Conservation (phyloP, 2,888 invertebrate species). For the Blastobasis adustella region DNA sequence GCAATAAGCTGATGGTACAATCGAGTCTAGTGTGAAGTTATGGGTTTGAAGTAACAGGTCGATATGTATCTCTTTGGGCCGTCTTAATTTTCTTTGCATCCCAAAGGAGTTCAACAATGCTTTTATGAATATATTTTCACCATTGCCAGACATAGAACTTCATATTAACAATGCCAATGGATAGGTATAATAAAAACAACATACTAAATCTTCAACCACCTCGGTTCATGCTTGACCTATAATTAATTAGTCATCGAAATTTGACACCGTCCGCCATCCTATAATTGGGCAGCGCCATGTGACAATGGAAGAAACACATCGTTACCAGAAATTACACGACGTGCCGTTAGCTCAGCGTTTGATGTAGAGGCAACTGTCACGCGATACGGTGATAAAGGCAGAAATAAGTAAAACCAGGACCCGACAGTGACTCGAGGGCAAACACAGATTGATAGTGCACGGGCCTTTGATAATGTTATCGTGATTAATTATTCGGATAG, state of each 20-base stretch:
- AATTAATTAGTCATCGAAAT: constrained; percentile 18
- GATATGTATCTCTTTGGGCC: constrained; percentile 28
- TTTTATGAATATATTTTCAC: not conserved
- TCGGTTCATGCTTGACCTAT: not conserved
- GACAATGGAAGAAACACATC: constrained; percentile 65
- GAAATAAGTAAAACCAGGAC: constrained; percentile 31
- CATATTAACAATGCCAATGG: not conserved
- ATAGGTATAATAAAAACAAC: not conserved
- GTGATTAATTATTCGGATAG: constrained; percentile 12
- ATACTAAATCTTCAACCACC: not conserved
- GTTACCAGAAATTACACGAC: constrained; percentile 68
- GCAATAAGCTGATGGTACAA: constrained; percentile 68
- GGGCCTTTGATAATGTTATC: constrained; percentile 15
- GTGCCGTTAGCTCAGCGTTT: constrained; percentile 52
- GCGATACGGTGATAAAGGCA: constrained; percentile 58
- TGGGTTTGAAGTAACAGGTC: constrained; percentile 39
- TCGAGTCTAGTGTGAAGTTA: constrained; percentile 53
- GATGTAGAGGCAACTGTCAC: constrained; percentile 56
- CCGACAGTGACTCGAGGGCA: constrained; percentile 17
- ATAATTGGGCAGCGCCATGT: constrained; percentile 31
- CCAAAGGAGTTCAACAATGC: not conserved
- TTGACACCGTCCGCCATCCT: constrained; percentile 5
- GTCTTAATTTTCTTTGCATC: not conserved
- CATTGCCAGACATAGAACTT: too few species aligned
- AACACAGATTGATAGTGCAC: constrained; percentile 24